Evolutionary conservation across 1,140 invertebrate species (phyloP), one percentile per base, ranked within the genome.

Genomic region (Parasteatoda tepidariorum): DNA sequence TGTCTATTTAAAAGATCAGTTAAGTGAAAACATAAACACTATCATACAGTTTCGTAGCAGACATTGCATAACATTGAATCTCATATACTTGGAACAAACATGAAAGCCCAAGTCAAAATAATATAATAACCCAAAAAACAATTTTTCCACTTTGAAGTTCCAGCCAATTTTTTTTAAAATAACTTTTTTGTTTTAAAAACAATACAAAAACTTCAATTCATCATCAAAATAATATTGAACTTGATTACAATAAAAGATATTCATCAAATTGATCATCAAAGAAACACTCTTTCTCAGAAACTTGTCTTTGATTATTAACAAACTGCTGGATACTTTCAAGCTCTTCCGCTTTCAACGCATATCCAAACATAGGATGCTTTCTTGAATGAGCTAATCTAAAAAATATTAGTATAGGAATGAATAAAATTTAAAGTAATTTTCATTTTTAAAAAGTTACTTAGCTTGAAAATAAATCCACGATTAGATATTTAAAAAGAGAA

Each of bases 211-310:
- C n/a, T n/a, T n/a, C n/a, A n/a, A n/a, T n/a, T n/a, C n/a, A n/a
- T n/a, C n/a, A n/a, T n/a, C n/a, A n/a, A n/a, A n/a, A n/a, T n/a
- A n/a, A n/a, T n/a, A n/a, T n/a, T n/a, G n/a, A 2, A 48, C 1
- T 48, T 13, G 18, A 48, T 18, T 71, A 84, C 62, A 84, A 61
- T 22, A 48, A 18, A 3, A 76, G 31, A 6, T 76, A 66, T 4
- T 84, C 83, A 76, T 84, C 83, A 26, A 59, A n/a, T 68, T 84
- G 83, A n/a, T 84, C 83, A 55, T 84, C 71, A 11, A 84, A 31
- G 54, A 76, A 84, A 30, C 33, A 64, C 41, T 84, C 83, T 38
- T 76, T 84, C 28, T 76, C 64, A 28, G 18, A 31, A 34, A 75
- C 28, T 76, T 84, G 55, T 24, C 61, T 33, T 62, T 84, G 83